Conservation (phyloP, 2,113 vertebrate species). For the Stegostoma tigrinum region DNA sequence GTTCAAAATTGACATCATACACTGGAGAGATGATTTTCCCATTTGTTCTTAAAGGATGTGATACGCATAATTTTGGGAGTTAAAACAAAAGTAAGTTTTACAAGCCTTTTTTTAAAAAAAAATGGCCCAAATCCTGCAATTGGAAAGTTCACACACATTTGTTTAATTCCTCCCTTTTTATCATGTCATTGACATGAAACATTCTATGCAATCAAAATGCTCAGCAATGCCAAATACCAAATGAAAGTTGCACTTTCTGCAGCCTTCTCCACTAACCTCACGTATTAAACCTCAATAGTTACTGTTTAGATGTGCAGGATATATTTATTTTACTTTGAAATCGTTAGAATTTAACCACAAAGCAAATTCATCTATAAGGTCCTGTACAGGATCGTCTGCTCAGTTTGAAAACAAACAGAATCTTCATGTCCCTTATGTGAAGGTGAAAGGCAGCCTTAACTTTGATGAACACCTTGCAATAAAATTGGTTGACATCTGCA, state of each 20-base stretch:
- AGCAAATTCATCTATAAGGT: neutral
- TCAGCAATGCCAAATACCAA: neutral
- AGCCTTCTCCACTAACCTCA: no score
- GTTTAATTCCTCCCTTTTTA: neutral
- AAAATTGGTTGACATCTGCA: neutral
- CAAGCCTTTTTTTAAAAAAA: neutral
- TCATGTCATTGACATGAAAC: neutral
- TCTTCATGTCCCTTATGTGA: neutral
- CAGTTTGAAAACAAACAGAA: neutral
- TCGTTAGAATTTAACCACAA: conserved; percentile 20
- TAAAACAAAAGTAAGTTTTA: neutral
- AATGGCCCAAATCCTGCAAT: neutral
- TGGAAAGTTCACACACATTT: neutral
- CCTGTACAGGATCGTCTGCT: neutral
- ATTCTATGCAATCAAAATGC: neutral
- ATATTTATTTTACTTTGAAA: conserved; percentile 3
- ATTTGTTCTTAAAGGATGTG: neutral
- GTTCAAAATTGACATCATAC: neutral
- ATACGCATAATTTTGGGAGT: neutral
- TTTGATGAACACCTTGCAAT: neutral
- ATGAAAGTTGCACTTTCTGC: neutral
- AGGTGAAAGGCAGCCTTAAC: neutral
- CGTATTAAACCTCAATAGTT: neutral
- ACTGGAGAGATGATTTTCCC: neutral
- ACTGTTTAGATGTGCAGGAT: neutral